These are phyloP conservation scores for Tipula unca DNA, from an alignment of 2,888 invertebrate species.

Conservation along the genomic window DNA sequence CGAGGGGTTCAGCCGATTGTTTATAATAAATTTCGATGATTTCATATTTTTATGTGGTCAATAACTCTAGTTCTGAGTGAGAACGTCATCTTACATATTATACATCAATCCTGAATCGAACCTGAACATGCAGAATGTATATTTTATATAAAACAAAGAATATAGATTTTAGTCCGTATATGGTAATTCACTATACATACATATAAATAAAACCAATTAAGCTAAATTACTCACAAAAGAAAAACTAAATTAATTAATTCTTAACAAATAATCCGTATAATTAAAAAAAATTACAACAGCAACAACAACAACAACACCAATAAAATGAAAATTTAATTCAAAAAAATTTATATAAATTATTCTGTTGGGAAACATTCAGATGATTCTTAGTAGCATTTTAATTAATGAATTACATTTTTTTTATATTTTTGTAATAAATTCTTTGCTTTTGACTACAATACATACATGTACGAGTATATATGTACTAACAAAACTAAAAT, in stretches of 20 bases:
- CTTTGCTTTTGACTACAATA: background rate
- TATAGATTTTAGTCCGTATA: too few relatives aligned
- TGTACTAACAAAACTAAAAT: too few relatives aligned
- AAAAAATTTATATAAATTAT: background rate
- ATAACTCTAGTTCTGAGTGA: background rate
- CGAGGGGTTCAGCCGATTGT: background rate
- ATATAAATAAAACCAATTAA: background rate
- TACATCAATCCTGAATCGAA: too few relatives aligned
- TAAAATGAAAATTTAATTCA: background rate
- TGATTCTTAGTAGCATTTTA: background rate
- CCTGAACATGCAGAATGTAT: too few relatives aligned
- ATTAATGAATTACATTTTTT: background rate
- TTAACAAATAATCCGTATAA: conserved; percentile 14
- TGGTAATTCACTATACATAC: too few relatives aligned
- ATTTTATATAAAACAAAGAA: too few relatives aligned
- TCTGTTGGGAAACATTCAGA: background rate
- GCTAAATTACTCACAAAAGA: background rate
- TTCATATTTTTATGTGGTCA: background rate
- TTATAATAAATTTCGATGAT: background rate
- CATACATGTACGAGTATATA: too few relatives aligned
- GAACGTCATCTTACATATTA: background rate
- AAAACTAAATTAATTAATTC: background rate
- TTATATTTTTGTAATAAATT: background rate
- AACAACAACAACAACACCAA: background rate
- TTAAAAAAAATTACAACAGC: background rate